These are phyloP conservation scores for Heliconius cydno DNA, from an alignment of 2,888 invertebrate genomes.

Conservation along the genomic window DNA sequence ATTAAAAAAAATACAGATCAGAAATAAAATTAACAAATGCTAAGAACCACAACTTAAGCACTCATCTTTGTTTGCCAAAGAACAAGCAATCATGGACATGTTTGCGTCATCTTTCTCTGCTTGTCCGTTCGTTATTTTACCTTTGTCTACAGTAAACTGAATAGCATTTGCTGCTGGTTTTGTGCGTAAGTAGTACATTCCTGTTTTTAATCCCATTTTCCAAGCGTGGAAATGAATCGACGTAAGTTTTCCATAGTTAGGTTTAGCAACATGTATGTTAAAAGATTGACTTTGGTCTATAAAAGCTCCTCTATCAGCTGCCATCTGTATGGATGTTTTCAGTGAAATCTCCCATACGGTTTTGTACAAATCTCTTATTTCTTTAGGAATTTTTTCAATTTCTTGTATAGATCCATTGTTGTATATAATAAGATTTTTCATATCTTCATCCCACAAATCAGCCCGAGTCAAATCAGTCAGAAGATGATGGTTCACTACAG, in stretches of 20 bases:
- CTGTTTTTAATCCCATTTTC: constrained; percentile 98
- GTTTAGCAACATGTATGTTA: constrained; percentile 98
- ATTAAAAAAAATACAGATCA: constrained; percentile 3
- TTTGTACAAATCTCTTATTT: constrained; percentile 94
- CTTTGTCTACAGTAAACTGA: constrained; percentile 98
- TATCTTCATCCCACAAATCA: constrained; percentile 96
- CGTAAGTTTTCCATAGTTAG: constrained; percentile 95
- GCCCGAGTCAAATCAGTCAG: constrained; percentile 95
- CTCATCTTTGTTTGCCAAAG: constrained; percentile 93
- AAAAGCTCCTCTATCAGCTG: constrained; percentile 98
- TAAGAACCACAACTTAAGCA: constrained; percentile 94
- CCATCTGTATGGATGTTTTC: constrained; percentile 96
- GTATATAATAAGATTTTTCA: constrained; percentile 97
- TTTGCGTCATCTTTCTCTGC: constrained; percentile 73
- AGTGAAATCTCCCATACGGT: constrained; percentile 99
- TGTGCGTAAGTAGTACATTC: constrained; percentile 99
- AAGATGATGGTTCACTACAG: constrained; percentile 98
- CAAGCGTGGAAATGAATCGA: constrained; percentile 99
- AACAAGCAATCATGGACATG: constrained; percentile 92
- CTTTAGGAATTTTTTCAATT: constrained; percentile 92
- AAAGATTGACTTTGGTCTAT: constrained; percentile 99
- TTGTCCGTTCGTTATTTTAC: constrained; percentile 64
- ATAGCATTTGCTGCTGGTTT: constrained; percentile 98
- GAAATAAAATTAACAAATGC: constrained; percentile 44
- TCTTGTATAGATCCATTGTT: constrained; percentile 96